These are phyloP conservation scores for Mormyrops attenuatus DNA, from an alignment of 2,797 vertebrate species.

Conservation along the genomic window DNA sequence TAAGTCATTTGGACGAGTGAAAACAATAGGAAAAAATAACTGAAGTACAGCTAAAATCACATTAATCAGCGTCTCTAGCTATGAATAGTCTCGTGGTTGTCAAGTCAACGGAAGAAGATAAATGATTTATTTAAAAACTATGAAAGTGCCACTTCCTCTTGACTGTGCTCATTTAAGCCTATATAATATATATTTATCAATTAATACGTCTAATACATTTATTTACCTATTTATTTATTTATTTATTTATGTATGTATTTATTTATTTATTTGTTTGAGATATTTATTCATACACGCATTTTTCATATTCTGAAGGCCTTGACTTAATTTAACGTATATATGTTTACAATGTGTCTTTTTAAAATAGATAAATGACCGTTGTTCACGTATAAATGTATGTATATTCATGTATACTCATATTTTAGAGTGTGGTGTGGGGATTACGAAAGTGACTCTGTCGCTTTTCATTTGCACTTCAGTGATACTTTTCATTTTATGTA, in stretches of 20 bases:
- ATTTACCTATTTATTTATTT: background rate
- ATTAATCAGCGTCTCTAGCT: background rate
- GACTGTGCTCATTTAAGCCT: background rate
- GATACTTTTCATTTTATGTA: constrained; percentile 58
- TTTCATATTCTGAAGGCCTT: constrained; percentile 14
- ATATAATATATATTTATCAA: constrained; percentile 13
- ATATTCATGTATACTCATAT: constrained; percentile 66
- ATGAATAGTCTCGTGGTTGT: background rate
- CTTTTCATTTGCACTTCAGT: constrained; percentile 74
- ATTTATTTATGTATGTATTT: background rate
- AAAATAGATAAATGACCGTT: constrained; percentile 62
- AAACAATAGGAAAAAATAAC: background rate
- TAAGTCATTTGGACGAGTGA: background rate
- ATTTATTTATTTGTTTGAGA: constrained; percentile 1
- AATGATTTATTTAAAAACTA: constrained; percentile 7
- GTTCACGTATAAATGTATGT: constrained; percentile 63
- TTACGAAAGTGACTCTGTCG: constrained; percentile 61
- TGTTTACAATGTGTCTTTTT: constrained; percentile 37
- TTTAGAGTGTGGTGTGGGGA: constrained; percentile 72
- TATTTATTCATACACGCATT: constrained; percentile 35
- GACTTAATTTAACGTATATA: constrained; percentile 1
- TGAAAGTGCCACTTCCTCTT: constrained; percentile 54
- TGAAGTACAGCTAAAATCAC: background rate
- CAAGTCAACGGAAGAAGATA: constrained; percentile 8
- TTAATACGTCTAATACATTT: background rate